A percentile compares a stretch with the other conserved stretches of the same genome.
Conservation (phyloP, 2,797 vertebrate genomes). For the Coendou prehensilis region DNA sequence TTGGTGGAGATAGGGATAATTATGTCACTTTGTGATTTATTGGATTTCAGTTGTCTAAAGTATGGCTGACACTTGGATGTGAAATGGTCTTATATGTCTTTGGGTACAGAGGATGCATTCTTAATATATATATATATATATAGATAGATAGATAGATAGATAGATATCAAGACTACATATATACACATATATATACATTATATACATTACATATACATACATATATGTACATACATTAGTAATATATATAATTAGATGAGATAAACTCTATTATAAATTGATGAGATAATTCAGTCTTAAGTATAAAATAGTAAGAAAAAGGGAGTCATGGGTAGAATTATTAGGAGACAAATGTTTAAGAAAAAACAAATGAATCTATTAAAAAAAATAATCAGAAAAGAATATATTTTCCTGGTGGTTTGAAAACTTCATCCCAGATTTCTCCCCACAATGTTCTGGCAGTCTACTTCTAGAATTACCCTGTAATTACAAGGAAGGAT, state of each 20-base stretch:
- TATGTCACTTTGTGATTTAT: background rate
- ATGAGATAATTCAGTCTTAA: background rate
- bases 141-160: too few relatives aligned
- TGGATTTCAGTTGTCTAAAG: background rate
- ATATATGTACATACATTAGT: too few relatives aligned
- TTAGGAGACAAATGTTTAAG: background rate
- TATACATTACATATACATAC: too few relatives aligned
- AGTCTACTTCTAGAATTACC: background rate
- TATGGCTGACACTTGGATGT: background rate
- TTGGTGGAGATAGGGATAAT: background rate
- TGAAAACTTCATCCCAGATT: background rate
- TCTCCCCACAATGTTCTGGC: rapidly evolving
- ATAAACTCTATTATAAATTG: background rate
- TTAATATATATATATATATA: background rate
- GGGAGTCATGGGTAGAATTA: background rate
- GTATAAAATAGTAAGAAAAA: background rate
- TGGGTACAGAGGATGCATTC: background rate
- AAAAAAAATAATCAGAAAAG: background rate
- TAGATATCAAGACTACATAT: too few relatives aligned
- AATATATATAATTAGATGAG: background rate
- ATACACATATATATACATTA: too few relatives aligned
- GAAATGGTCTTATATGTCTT: background rate
- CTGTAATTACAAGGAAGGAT: background rate
- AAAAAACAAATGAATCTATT: background rate
- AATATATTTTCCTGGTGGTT: background rate